Conservation (phyloP, 1,140 invertebrate species). For the Lordiphosa clarofinis region DNA sequence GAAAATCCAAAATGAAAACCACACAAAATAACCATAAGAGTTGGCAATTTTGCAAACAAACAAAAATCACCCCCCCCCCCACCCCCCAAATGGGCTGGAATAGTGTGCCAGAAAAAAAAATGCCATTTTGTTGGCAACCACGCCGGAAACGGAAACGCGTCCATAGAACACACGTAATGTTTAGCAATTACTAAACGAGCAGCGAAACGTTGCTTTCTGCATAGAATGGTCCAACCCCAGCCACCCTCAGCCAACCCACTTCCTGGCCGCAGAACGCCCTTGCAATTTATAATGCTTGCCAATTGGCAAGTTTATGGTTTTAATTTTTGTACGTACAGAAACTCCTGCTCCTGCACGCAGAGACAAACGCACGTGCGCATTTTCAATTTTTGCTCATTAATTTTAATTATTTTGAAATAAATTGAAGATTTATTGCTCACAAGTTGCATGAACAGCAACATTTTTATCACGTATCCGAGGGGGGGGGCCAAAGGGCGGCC, state of each 20-base stretch:
- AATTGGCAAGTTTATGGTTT: constrained; percentile 64
- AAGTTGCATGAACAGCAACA: constrained; percentile 63
- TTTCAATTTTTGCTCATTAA: constrained; percentile 75
- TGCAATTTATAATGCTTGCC: constrained; percentile 43
- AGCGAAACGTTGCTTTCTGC: constrained; percentile 46
- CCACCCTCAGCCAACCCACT: not conserved
- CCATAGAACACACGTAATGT: too few species aligned
- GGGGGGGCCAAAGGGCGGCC: too few species aligned
- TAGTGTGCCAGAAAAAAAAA: too few species aligned
- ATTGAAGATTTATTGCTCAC: constrained; percentile 74
- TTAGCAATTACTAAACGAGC: constrained; percentile 6
- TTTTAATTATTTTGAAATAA: constrained; percentile 78
- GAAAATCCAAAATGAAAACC: too few species aligned
- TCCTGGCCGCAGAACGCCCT: constrained; percentile 6
- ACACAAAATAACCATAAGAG: too few species aligned
- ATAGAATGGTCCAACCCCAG: not conserved
- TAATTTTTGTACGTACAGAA: too few species aligned
- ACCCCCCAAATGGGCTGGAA: too few species aligned
- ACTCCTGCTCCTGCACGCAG: constrained; percentile 3
- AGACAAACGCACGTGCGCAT: constrained; percentile 57
- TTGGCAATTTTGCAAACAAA: too few species aligned
- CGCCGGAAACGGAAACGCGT: too few species aligned
- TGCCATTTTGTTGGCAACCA: too few species aligned
- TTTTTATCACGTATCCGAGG: constrained; percentile 62
- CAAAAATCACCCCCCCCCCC: too few species aligned